phyloP scores from a whole-genome alignment of 2,113 vertebrate species.

The Amphiprion ocellaris region DNA sequence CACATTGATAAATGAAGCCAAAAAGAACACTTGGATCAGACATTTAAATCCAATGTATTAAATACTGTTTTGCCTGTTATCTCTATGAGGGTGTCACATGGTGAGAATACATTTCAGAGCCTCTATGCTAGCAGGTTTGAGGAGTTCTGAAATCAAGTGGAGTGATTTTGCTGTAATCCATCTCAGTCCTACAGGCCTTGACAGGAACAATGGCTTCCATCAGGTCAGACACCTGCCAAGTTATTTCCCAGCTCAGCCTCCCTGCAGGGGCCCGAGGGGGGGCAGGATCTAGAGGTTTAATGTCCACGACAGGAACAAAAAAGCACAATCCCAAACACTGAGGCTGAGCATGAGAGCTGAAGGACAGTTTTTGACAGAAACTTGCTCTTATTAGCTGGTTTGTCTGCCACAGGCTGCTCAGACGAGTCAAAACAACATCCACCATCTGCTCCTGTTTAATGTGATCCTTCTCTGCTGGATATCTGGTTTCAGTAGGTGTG shows the following conservation, averaged over 20 bases:
- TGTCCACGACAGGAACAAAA: slow-evolving; percentile 33
- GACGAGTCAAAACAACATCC: slow-evolving; percentile 26
- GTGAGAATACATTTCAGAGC: background rate
- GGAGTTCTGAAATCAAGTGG: background rate
- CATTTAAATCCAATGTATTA: background rate
- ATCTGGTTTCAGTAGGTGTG: slow-evolving; percentile 62
- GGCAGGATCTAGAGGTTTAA: slow-evolving; percentile 46
- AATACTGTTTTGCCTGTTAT: background rate
- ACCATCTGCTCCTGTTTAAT: slow-evolving; percentile 58
- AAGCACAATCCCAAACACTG: slow-evolving; percentile 36
- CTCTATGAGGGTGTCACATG: background rate
- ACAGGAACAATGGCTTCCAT: slow-evolving; percentile 39
- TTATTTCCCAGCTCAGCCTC: slow-evolving; percentile 36
- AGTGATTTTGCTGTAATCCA: slow-evolving; percentile 29
- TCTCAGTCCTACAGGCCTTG: slow-evolving; percentile 16
- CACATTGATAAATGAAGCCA: background rate
- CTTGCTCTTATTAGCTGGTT: slow-evolving; percentile 8
- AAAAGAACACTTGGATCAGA: background rate
- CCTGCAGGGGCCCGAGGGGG: slow-evolving; percentile 25
- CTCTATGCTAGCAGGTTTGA: background rate
- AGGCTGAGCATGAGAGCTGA: slow-evolving; percentile 19
- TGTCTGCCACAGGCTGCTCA: slow-evolving; percentile 16
- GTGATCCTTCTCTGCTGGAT: slow-evolving; percentile 36
- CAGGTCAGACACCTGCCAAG: slow-evolving; percentile 29
- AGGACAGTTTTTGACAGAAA: slow-evolving; percentile 5